Evolutionary conservation across 2,113 vertebrate species (phyloP).

Genomic region (Bubo bubo): DNA sequence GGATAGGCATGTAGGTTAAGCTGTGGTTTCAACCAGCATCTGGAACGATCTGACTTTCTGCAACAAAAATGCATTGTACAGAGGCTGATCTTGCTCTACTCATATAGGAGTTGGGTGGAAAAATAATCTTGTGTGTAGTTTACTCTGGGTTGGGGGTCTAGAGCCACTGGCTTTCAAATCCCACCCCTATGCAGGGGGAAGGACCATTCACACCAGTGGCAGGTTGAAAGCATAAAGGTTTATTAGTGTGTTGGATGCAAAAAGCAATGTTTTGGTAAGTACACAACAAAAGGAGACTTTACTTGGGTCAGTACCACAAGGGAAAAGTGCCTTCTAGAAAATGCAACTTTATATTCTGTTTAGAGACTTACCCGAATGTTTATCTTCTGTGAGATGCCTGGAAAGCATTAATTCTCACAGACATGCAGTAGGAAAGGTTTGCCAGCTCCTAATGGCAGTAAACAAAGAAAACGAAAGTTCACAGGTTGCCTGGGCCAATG

Average conservation of each 20-base stretch:
- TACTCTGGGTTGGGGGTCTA: neutral
- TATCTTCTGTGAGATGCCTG: conserved; percentile 11
- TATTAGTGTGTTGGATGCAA: neutral
- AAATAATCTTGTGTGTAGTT: neutral
- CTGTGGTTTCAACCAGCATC: neutral
- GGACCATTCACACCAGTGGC: neutral
- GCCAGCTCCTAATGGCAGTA: neutral
- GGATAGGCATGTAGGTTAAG: neutral
- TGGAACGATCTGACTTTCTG: neutral
- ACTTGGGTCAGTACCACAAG: neutral
- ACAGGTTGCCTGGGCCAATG: neutral
- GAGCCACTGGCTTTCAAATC: neutral
- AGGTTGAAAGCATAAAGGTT: neutral
- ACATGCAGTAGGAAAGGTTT: neutral
- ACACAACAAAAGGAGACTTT: neutral
- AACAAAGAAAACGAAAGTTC: conserved; percentile 13
- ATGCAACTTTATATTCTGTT: neutral
- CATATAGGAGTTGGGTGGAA: neutral
- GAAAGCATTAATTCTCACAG: neutral
- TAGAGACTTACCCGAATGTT: neutral
- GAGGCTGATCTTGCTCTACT: neutral
- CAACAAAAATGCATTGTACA: no score
- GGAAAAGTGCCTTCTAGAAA: neutral
- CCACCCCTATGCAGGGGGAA: accelerated
- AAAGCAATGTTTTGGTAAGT: neutral